These are phyloP conservation scores for Garra rufa DNA, from an alignment of 2,113 vertebrate genomes.

Conservation along the genomic window DNA sequence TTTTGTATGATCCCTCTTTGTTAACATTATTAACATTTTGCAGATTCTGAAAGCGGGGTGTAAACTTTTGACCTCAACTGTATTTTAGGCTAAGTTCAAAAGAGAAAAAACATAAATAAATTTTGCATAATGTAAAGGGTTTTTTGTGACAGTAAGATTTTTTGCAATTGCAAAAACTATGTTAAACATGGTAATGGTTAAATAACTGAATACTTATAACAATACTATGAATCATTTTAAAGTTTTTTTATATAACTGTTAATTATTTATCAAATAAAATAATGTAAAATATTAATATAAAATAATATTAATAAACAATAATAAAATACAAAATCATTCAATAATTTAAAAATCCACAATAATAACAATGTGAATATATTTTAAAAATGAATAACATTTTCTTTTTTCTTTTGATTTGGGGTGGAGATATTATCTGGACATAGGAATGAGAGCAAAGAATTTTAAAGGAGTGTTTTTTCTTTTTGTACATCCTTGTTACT, in stretches of 20 bases:
- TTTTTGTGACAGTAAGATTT: neutral
- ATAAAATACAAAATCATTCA: no score
- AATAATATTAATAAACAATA: neutral
- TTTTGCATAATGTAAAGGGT: neutral
- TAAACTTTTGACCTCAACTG: neutral
- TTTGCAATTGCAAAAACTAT: neutral
- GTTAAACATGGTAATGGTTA: neutral
- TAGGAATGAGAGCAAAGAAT: neutral
- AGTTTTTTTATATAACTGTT: neutral
- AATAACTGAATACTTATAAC: neutral
- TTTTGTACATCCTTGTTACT: constrained; percentile 61
- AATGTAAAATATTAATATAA: neutral
- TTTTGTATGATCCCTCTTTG: no score
- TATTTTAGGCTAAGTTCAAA: no score
- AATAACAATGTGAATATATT: neutral
- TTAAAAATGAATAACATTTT: neutral
- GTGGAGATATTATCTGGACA: neutral
- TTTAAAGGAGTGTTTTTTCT: neutral
- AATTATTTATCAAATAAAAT: neutral
- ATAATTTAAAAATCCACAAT: neutral
- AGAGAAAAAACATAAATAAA: neutral
- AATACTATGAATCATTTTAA: neutral
- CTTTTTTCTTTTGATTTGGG: neutral
- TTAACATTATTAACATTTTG: no score
- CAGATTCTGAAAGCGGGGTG: no score